These are phyloP conservation scores for Paramisgurnus dabryanus DNA, from an alignment of 2,113 vertebrate species.

Conservation along the genomic window DNA sequence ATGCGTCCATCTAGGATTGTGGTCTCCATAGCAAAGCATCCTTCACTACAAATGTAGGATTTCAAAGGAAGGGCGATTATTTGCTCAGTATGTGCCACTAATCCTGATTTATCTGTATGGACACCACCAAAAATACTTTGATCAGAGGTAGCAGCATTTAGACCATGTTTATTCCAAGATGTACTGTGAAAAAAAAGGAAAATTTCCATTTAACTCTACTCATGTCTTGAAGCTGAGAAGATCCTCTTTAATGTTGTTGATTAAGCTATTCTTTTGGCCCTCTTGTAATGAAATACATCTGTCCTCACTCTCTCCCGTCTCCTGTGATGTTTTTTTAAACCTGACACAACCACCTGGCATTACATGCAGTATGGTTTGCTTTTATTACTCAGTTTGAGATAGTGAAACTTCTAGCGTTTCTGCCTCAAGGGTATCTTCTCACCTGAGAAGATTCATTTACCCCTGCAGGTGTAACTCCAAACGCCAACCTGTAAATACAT, in stretches of 20 bases:
- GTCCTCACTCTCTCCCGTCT: conserved; percentile 13
- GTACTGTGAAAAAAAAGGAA: conserved; percentile 2
- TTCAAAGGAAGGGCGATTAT: conserved; percentile 81
- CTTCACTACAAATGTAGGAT: conserved; percentile 71
- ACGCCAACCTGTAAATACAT: conserved; percentile 72
- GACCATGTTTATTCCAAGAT: conserved; percentile 62
- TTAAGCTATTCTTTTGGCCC: conserved; percentile 74
- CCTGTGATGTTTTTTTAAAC: background rate
- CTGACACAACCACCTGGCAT: background rate
- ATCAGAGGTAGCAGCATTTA: conserved; percentile 74
- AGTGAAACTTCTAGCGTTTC: conserved; percentile 48
- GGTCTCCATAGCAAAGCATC: conserved; percentile 57
- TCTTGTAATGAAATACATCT: conserved; percentile 62
- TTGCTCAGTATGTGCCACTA: conserved; percentile 80
- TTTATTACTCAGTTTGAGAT: conserved; percentile 63
- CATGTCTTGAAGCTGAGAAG: conserved; percentile 73
- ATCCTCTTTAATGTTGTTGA: conserved; percentile 76
- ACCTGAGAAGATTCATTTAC: conserved; percentile 77
- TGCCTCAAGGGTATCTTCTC: conserved; percentile 68
- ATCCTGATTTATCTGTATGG: conserved; percentile 58
- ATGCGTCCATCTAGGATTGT: conserved; percentile 14
- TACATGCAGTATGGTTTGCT: conserved; percentile 17
- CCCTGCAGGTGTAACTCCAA: conserved; percentile 79
- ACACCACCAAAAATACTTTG: conserved; percentile 76
- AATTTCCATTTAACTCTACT: conserved; percentile 59